Conservation (phyloP, 1,140 invertebrate genomes). For the Rhopalosiphum maidis region DNA sequence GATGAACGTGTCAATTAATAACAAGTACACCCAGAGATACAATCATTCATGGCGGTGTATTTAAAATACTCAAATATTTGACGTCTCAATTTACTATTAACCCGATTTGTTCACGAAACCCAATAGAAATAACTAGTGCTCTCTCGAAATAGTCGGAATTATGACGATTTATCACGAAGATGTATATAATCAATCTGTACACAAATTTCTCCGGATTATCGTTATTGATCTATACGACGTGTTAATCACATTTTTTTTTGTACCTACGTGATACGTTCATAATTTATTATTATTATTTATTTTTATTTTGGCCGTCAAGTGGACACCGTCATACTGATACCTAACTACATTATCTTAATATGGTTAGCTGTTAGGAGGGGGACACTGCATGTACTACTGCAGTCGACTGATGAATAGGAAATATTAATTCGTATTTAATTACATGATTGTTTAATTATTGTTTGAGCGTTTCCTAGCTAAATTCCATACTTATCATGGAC, state of each 20-base stretch:
- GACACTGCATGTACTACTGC: background rate
- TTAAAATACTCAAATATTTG: background rate
- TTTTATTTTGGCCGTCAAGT: background rate
- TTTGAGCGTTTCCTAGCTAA: slow-evolving; percentile 45
- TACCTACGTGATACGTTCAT: background rate
- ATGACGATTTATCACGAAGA: background rate
- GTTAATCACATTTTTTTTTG: background rate
- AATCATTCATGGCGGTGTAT: background rate
- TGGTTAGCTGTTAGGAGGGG: background rate
- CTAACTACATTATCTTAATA: background rate
- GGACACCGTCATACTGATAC: background rate
- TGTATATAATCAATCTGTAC: background rate
- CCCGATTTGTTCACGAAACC: background rate
- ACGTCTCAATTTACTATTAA: background rate
- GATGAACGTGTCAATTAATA: background rate
- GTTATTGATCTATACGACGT: background rate
- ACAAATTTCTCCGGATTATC: background rate
- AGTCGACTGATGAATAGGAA: background rate
- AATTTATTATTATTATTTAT: background rate
- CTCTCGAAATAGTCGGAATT: background rate
- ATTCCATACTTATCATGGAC: background rate
- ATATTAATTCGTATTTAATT: slow-evolving; percentile 6
- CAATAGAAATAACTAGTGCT: background rate
- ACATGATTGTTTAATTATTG: background rate
- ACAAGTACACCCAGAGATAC: background rate